A percentile compares a stretch with the other conserved stretches of the same genome.
Conservation (phyloP, 2,797 vertebrate species). For the Gymnopithys bicolor region DNA sequence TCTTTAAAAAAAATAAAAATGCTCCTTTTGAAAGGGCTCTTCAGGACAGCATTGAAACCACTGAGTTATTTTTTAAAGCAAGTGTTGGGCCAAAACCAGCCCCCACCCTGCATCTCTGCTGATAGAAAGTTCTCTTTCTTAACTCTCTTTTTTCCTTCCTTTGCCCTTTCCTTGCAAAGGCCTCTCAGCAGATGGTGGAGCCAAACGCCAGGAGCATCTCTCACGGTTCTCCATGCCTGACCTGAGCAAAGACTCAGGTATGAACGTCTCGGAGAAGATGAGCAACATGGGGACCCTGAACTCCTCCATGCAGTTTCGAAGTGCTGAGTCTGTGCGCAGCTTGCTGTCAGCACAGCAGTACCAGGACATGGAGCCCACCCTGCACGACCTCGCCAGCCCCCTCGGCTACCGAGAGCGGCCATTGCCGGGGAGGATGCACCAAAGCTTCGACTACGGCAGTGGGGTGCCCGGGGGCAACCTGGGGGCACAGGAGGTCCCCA, state of each 20-base stretch:
- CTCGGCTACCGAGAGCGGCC: slow-evolving; percentile 85
- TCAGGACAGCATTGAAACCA: not conserved
- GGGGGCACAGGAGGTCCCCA: slow-evolving; percentile 80
- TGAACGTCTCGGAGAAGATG: slow-evolving; percentile 93
- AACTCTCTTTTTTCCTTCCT: not conserved
- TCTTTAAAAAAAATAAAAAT: not conserved
- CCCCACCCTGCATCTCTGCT: not conserved
- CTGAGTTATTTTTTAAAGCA: not conserved
- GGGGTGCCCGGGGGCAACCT: slow-evolving; percentile 85
- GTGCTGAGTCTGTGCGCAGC: slow-evolving; percentile 93
- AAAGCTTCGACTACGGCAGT: slow-evolving; percentile 91
- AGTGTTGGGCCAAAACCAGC: not conserved
- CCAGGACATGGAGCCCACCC: slow-evolving; percentile 86
- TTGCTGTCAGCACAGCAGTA: slow-evolving; percentile 88
- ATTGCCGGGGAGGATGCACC: slow-evolving; percentile 79
- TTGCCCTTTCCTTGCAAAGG: slow-evolving; percentile 74
- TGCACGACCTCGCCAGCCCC: slow-evolving; percentile 82
- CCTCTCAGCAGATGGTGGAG: slow-evolving; percentile 87
- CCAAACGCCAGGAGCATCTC: slow-evolving; percentile 93
- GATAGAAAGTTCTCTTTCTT: not conserved
- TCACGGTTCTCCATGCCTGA: slow-evolving; percentile 99
- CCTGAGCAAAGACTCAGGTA: slow-evolving; percentile 97
- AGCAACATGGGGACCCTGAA: slow-evolving; percentile 93
- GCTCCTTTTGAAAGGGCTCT: not conserved
- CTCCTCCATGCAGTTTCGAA: slow-evolving; percentile 91